Percentiles rank a stretch among this genome's conserved stretches.
These are phyloP conservation scores for Coilia nasus DNA, from an alignment of 2,797 vertebrate genomes.

Conservation along the genomic window DNA sequence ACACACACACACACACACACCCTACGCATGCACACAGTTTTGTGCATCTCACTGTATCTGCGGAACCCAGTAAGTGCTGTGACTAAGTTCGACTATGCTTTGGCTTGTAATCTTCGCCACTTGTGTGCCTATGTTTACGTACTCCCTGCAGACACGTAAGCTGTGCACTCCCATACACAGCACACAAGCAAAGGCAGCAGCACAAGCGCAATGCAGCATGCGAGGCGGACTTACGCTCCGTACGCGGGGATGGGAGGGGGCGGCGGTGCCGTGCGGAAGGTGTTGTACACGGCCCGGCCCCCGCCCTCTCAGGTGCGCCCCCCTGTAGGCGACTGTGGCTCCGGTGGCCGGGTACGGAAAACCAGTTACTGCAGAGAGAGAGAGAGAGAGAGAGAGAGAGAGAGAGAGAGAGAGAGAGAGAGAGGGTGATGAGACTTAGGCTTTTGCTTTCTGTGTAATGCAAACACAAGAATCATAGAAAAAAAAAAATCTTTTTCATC, in stretches of 20 bases:
- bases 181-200: background rate
- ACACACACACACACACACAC: background rate
- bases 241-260: slow-evolving; percentile 92
- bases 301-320: slow-evolving; percentile 89
- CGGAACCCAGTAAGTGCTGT: too few species aligned
- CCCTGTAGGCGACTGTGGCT: slow-evolving; percentile 89
- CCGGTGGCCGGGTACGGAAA: slow-evolving; percentile 91
- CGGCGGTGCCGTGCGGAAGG: slow-evolving; percentile 90
- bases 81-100: too few species aligned
- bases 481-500: too few species aligned
- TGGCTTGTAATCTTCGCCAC: too few species aligned
- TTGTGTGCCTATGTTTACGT: too few species aligned
- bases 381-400: slow-evolving; percentile 17
- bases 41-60: background rate
- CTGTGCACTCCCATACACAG: background rate
- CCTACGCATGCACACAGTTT: background rate
- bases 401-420: background rate
- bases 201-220: background rate
- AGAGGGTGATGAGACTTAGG: too few species aligned
- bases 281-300: slow-evolving; percentile 92
- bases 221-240: slow-evolving; percentile 82
- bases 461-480: too few species aligned
- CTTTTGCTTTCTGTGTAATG: too few species aligned
- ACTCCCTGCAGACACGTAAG: background rate
- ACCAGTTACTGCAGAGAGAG: slow-evolving; percentile 81